Evolutionary conservation across 2,888 invertebrate species (phyloP), one percentile per base, ranked within the genome.

Genomic region (Drosophila paranaensis): DNA sequence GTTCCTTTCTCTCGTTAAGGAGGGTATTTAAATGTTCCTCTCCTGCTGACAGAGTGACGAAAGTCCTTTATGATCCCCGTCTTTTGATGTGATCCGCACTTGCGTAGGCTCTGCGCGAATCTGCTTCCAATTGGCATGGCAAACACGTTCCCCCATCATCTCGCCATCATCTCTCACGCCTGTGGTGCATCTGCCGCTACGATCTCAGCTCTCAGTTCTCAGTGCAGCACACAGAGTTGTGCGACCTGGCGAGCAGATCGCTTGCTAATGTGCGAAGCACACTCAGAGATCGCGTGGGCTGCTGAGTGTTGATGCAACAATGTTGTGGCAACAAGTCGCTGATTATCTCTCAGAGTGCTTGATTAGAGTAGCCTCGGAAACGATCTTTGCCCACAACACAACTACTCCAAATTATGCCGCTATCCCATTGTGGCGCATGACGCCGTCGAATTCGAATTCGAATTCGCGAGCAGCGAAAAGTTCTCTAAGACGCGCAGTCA

Each of bases 201-300:
- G 51, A 72, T 74, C 71, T 66, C 46, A 39, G 45, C 9, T 37
- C 70, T 45, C 65, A n/a, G 13, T 43, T 46, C 45, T 39, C 54
- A 54, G 39, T 39, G 14, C 39, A 14, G 39, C 8, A 9, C 10
- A 20, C 20, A 43, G 13, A 2, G 45, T n/a, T 30, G 2, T n/a
- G 46, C 50, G 27, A 71, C 60, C 68, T 74, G 39, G 50, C 57
- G 62, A 76, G 74, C 58, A 62, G 55, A 55, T 69, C 73, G 79
- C 37, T 61, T 78, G 80, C 74, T 80, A 85, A 85, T 88, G 85
- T 85, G 85, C 70, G 68, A 82, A 76, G 74, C 48, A 40, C 53
- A 63, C 51, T 79, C 30, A 60, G 53, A 66, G 62, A 66, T 55
- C 46, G 85, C 82, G 84, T 88, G 85, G 88, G 86, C 40, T 39